Evolutionary conservation across 2,888 invertebrate genomes (phyloP), one percentile per base, ranked within the genome.

Genomic region (Ophioninae sp.): DNA sequence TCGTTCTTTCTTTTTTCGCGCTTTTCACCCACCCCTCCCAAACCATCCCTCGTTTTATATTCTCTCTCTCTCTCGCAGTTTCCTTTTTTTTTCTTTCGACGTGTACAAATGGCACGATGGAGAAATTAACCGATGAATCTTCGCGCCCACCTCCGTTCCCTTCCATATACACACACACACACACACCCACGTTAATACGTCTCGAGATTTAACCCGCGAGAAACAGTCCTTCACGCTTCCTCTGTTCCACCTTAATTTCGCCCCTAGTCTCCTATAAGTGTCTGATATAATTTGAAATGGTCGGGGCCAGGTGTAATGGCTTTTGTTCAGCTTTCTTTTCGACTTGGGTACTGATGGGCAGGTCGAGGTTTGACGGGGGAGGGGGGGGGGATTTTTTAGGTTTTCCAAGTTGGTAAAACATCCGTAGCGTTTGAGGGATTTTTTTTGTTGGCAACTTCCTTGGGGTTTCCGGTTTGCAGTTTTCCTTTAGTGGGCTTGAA

Each of bases 71-170:
- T n/a, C n/a, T n/a, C n/a, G n/a, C n/a, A n/a, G n/a, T n/a, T n/a
- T n/a, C n/a, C n/a, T n/a, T n/a, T n/a, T n/a, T n/a, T n/a, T n/a
- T n/a, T n/a, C n/a, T 64, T 64, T 59, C 67, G 57, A 68, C 62
- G 70, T 73, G 70, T 81, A 84, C 81, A 78, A 84, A 81, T 72
- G 78, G 78, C 84, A 76, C 67, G 37, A 69, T 64, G 65, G 39
- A 67, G 67, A 75, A 79, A 84, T 84, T 81, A 84, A 81, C 79
- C 75, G 75, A 79, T 81, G 81, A 67, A 75, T 80, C 83, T 65
- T 80, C 70, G 44, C 41, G 72, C 79, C 50, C 50, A 6, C 50
- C 50, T 50, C 44, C 61, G 6, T 23, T 23, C 23, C 10, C 23
- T 8, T 5, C 61, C 23, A n/a, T n/a, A n/a, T n/a, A n/a, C n/a